Conservation (phyloP, 1,140 invertebrate genomes). For the Ridgeia piscesae region DNA sequence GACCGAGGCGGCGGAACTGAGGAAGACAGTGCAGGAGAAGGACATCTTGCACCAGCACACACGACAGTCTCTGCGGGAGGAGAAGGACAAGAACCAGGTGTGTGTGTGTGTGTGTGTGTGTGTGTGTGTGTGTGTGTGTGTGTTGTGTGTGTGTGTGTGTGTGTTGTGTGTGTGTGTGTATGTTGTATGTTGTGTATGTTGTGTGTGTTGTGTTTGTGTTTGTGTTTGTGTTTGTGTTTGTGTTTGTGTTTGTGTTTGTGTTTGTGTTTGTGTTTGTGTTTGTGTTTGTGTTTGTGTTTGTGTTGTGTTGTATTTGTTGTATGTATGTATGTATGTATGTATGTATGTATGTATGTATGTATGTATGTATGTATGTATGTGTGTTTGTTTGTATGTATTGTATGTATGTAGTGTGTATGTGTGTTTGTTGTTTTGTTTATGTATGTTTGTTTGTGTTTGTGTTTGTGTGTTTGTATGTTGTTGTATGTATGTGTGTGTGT, state of each 20-base stretch:
- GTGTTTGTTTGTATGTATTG: no score
- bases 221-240: no score
- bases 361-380: slow-evolving; percentile 14
- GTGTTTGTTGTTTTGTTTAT: no score
- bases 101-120: slow-evolving; percentile 1
- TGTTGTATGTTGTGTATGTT: neutral
- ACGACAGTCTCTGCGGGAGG: neutral
- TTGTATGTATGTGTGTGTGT: no score
- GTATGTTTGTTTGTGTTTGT: neutral
- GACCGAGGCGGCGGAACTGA: neutral
- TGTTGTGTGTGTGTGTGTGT: neutral
- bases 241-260: no score
- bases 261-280: no score
- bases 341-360: slow-evolving; percentile 14
- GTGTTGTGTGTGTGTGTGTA: neutral
- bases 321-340: slow-evolving; percentile 14
- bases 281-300: no score
- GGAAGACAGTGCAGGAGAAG: neutral
- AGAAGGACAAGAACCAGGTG: neutral
- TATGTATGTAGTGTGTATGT: no score
- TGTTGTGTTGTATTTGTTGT: no score
- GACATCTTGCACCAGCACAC: neutral
- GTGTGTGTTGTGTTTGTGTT: no score
- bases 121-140: neutral
- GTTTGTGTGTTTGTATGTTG: neutral